Base-by-base conservation (phyloP, 2,888 invertebrate genomes). In the Camponotus fellah region DNA sequence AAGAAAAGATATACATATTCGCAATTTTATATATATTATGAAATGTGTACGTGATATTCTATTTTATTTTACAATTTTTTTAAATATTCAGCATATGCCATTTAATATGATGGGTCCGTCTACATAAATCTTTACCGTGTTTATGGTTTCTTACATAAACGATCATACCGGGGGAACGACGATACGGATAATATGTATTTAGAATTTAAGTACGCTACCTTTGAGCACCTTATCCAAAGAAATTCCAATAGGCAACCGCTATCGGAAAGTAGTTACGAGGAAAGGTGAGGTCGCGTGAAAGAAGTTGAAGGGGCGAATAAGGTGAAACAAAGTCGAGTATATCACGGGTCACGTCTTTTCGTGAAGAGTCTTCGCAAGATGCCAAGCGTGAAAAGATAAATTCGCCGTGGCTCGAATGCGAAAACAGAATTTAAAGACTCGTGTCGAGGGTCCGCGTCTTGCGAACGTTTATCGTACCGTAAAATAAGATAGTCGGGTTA, bases 371-470 rank as follows among this genome's bases (percentile, higher is more conserved):
- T 60, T 71, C 60, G 32, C 56, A 49, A 40, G 68, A 14, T 58
- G 43, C 46, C 72, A 72, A 72, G 71, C 71, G 79, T 60, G 34
- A 71, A 53, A 53, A 71, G 46, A 71, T 79, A 79, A 46, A 71
- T 71, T 79, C 26, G 34, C 46, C 12, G 32, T 26, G 32, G 34
- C 58, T 21, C 46, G 49, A 62, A 71, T 62, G 72, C 79, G 37
- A 62, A 72, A 72, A 58, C 72, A 37, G 60, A 80, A 80, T 72
- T 71, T 62, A 80, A 80, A 49, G 60, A 80, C 46, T 49, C 12
- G 26, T 12, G 58, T 32, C 12, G 76, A 65, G 76, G 66, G 53
- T 40, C 37, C 40, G 14, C 56, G 21, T 46, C 32, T 68, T 43
- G 60, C 46, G 60, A 62, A 72, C 46, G 37, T 72, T 80, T 80